A percentile compares a stretch with the other conserved stretches of the same genome.
Conservation (phyloP, 2,888 invertebrate species). For the Tenthredo mesomela region DNA sequence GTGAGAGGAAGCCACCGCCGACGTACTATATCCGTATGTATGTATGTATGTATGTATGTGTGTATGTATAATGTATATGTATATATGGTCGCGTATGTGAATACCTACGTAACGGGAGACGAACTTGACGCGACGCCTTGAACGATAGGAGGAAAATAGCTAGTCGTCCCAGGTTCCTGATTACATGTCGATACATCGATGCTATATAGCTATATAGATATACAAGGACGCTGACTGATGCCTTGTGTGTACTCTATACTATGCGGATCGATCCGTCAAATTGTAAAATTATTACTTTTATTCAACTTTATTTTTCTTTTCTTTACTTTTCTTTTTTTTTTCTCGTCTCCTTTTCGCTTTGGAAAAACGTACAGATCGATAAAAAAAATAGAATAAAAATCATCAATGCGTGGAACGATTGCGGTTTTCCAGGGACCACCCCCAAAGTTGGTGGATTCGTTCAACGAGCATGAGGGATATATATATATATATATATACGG, state of each 20-base stretch:
- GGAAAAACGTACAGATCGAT: not conserved
- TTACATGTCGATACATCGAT: constrained; percentile 23
- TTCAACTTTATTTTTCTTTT: no score
- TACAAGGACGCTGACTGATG: constrained; percentile 19
- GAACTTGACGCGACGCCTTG: not conserved
- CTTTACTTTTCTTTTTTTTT: not conserved
- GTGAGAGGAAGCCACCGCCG: not conserved
- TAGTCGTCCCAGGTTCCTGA: not conserved
- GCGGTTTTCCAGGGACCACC: constrained; percentile 7
- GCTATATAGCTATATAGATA: not conserved
- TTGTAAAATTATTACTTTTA: constrained; percentile 18
- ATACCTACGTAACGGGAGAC: constrained; percentile 4
- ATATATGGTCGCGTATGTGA: not conserved
- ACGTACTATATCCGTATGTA: no score
- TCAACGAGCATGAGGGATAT: not conserved
- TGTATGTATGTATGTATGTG: no score
- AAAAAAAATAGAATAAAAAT: no score
- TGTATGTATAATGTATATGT: not conserved
- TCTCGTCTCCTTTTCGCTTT: no score
- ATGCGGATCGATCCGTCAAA: constrained; percentile 29
- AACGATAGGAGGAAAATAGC: not conserved
- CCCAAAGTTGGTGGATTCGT: not conserved
- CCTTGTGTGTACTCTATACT: not conserved
- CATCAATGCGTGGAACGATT: not conserved
- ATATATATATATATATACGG: not conserved